These are phyloP conservation scores for Empidonax traillii DNA, from an alignment of 2,113 vertebrate species.

Conservation along the genomic window DNA sequence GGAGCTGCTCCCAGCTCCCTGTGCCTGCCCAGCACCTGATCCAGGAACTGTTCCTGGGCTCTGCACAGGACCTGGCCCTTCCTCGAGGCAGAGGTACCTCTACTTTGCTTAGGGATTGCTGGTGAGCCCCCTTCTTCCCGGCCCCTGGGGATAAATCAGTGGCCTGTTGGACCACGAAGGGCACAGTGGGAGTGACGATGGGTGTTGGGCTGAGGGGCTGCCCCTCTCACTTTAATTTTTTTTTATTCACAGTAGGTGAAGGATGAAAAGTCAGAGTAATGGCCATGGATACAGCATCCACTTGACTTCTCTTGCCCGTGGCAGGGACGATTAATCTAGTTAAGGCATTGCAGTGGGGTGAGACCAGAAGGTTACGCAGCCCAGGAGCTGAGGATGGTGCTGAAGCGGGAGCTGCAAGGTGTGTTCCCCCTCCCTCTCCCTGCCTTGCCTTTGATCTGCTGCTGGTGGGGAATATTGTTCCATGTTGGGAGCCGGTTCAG, in stretches of 20 bases:
- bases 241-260: neutral
- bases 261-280: neutral
- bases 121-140: neutral
- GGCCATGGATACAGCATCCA: neutral
- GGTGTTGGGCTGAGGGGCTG: neutral
- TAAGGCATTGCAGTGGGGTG: fast-evolving
- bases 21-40: neutral
- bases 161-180: neutral
- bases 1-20: fast-evolving
- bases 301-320: neutral
- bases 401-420: neutral
- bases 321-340: neutral
- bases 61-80: neutral
- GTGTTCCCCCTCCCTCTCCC: neutral
- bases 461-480: fast-evolving
- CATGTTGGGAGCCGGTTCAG: neutral
- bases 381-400: neutral
- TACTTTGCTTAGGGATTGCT: neutral
- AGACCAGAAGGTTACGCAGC: neutral
- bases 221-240: neutral
- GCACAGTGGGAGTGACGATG: neutral
- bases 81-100: neutral
- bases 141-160: neutral
- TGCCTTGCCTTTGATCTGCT: neutral
- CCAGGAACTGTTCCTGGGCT: neutral